Evolutionary conservation across 2,888 invertebrate genomes (phyloP), one percentile per base, ranked within the genome.

Genomic region (Eledone cirrhosa): DNA sequence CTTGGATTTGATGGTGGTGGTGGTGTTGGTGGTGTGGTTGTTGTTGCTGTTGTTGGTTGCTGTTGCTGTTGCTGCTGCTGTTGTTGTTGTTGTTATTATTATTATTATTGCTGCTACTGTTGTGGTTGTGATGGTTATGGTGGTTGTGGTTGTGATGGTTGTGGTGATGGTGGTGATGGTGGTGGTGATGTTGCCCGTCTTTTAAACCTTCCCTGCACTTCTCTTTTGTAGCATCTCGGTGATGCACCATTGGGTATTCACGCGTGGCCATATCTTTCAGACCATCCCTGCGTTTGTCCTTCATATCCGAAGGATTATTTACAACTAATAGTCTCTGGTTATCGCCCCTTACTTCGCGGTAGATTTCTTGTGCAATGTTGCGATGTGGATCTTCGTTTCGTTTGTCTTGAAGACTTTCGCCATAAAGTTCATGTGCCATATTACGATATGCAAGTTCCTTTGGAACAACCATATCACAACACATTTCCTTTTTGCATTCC

Each of bases 361-460:
- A 72, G 41, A 72, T 72, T 31, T 72, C 72, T 22, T 72, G 72
- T 13, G 72, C 72, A 22, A 72, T 72, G 33, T 72, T 72, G 4
- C 72, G 72, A 31, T 72, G 72, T n/a, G 8, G 13, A 1, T 72
- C 72, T 41, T 72, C 72, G 2, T 16, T 72, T 14, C 41, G 72
- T 7, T 41, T 22, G n/a, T 72, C 41, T n/a, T 72, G 33, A 5
- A 41, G 29, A 22, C 72, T 22, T 41, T 72, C 72, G 4, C 72
- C 33, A 11, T 72, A 72, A n/a, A 72, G 31, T 41, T 72, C 72
- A 13, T 72, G 72, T 3, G 72, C 72, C n/a, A 72, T 72, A 72
- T 72, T 72, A 22, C 72, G 72, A 41, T 2, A 22, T 7, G 72
- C 31, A 2, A 41, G 24, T 14, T 72, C 72, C 19, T 72, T 72